Percentiles rank a stretch among this genome's conserved stretches.
Conservation (phyloP, 2,888 invertebrate genomes). For the Megaustenia siamemsis region DNA sequence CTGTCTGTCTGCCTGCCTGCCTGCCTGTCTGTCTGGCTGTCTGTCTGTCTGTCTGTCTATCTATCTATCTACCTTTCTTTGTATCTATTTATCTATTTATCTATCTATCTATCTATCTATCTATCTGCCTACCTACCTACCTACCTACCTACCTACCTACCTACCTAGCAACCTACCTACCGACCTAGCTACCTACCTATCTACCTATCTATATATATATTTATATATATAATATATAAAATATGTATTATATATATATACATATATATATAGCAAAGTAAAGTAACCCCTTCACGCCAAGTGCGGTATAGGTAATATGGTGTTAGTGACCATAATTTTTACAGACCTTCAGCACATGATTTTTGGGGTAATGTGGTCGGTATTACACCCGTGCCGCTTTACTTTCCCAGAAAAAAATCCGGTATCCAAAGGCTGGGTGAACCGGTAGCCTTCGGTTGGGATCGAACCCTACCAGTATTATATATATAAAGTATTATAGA, state of each 20-base stretch:
- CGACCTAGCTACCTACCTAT: neutral
- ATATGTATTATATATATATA: too few species aligned
- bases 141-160: neutral
- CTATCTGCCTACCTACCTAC: slow-evolving; percentile 1
- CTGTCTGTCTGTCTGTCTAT: neutral
- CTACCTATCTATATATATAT: neutral
- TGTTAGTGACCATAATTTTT: neutral
- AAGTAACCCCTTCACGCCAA: too few species aligned
- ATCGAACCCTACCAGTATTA: too few species aligned
- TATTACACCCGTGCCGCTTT: too few species aligned
- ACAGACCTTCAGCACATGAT: too few species aligned
- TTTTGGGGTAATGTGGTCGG: too few species aligned
- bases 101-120: slow-evolving; percentile 18
- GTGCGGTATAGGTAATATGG: neutral
- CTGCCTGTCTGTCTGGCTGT: neutral
- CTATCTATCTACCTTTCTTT: neutral
- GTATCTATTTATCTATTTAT: neutral
- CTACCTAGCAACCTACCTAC: neutral
- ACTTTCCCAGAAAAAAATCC: too few species aligned
- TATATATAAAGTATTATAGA: neutral
- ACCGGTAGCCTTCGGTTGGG: too few species aligned
- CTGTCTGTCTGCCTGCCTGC: neutral
- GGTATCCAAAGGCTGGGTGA: too few species aligned
- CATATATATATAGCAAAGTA: too few species aligned
- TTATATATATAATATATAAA: neutral